Base-by-base conservation (phyloP, 2,113 vertebrate genomes). In the Mungos mungo region DNA sequence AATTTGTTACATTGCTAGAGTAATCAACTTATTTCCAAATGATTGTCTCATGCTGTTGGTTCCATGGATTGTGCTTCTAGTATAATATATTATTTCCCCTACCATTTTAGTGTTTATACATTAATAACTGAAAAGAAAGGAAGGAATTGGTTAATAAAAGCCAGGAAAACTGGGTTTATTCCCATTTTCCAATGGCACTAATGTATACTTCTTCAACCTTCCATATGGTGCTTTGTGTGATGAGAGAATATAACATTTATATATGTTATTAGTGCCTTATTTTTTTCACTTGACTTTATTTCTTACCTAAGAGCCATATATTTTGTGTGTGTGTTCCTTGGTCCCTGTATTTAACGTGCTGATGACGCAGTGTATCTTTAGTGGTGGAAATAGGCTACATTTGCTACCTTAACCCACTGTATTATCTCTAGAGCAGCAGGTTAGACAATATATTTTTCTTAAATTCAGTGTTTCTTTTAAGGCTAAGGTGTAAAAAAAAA, bases 201-300 rank as follows among this genome's bases (percentile, higher is more conserved):
- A 93, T 88, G n/a, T 92, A 19, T 74, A 85, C 82, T 93, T 97
- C 96, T 90, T 97, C 52, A 76, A 92, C 65, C 96, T 97, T 98
- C 95, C 95, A 66, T 97, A 98, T 80, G 97, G 72, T 98, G 98
- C 98, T 97, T 97, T 98, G 84, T 97, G 86, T 97, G 86, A 93
- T 76, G 84, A 95, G 60, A 97, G 41, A 85, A 88, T 93, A 38
- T 88, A 92, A 96, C 92, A 79, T 95, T 94, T 84, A 91, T 94
- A 91, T 95, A 97, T 98, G 97, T 97, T 97, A 95, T 96, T 98
- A 98, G 98, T 99, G 99, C 99, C 99, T 99, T 99, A 98, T 81
- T 98, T 96, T 45, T 98, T 97, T 97, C 94, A 88, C n/a, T 95
- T 98, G 94, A 96, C 74, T 97, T 96, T 96, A 79, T 98, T 97